A percentile compares a stretch with the other conserved stretches of the same genome.
These are phyloP conservation scores for Felis chaus DNA, from an alignment of 2,113 vertebrate genomes.

Conservation along the genomic window DNA sequence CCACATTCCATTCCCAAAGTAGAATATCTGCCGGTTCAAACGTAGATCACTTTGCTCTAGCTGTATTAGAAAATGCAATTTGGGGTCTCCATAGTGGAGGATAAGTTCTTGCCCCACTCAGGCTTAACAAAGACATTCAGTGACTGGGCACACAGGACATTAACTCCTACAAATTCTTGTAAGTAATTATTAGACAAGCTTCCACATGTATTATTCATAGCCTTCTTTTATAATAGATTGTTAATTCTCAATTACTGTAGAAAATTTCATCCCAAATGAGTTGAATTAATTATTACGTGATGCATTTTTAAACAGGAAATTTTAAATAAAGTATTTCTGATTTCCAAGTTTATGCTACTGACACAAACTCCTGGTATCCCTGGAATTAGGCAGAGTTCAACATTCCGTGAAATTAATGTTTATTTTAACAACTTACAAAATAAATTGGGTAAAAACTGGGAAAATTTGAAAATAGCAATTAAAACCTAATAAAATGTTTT, in stretches of 20 bases:
- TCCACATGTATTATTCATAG: neutral
- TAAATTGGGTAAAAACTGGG: neutral
- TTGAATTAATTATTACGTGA: neutral
- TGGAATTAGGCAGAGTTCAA: neutral
- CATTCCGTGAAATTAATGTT: neutral
- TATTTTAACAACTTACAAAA: neutral
- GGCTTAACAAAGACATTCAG: neutral
- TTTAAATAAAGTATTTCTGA: neutral
- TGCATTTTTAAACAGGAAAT: neutral
- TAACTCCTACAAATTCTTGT: neutral
- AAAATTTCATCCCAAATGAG: neutral
- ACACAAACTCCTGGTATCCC: neutral
- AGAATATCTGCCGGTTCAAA: neutral
- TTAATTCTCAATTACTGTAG: conserved; percentile 1
- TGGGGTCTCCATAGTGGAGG: neutral
- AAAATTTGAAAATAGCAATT: neutral
- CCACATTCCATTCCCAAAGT: neutral
- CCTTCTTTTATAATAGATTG: neutral
- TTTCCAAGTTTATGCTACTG: neutral
- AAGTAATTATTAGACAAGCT: neutral
- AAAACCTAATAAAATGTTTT: neutral
- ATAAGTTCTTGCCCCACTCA: neutral
- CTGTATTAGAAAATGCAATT: rapidly evolving
- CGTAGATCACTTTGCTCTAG: neutral
- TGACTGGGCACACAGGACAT: neutral